Percentiles rank a stretch among this genome's conserved stretches.
phyloP scores from a whole-genome alignment of 2,113 vertebrate genomes.

The Siniperca knerii region DNA sequence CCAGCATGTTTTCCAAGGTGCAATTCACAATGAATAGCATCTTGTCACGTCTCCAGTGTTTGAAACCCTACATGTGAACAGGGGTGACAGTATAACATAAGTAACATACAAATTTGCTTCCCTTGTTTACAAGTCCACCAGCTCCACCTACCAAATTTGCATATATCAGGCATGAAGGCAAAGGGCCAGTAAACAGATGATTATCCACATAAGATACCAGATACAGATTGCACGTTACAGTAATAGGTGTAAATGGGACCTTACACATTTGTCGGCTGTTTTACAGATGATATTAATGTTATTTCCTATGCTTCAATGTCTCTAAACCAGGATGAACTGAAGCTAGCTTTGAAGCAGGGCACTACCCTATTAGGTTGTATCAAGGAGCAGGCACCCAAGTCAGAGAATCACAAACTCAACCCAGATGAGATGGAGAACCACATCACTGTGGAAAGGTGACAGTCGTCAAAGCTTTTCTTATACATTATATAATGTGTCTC shows the following conservation, averaged over 20 bases:
- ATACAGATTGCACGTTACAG: background rate
- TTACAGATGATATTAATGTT: conserved; percentile 1
- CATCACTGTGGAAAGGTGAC: conserved; percentile 91
- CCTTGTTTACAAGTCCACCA: background rate
- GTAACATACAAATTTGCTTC: background rate
- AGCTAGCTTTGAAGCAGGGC: conserved; percentile 91
- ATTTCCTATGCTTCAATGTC: background rate
- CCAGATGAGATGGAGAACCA: conserved; percentile 92
- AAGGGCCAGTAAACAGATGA: background rate
- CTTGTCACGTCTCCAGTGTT: background rate
- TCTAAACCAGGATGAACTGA: conserved; percentile 89
- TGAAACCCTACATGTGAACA: background rate
- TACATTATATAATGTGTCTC: background rate
- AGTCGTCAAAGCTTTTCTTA: background rate
- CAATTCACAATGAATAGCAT: background rate
- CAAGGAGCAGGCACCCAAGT: conserved; percentile 88
- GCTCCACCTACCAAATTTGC: background rate
- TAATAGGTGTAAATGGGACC: background rate
- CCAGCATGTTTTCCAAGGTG: background rate
- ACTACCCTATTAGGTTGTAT: conserved; percentile 90
- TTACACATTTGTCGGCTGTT: background rate
- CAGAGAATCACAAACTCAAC: conserved; percentile 86
- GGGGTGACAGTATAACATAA: background rate
- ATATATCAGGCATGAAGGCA: background rate
- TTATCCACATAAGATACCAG: background rate